These are phyloP conservation scores for Prorops nasuta DNA, from an alignment of 1,140 invertebrate genomes.

Conservation along the genomic window DNA sequence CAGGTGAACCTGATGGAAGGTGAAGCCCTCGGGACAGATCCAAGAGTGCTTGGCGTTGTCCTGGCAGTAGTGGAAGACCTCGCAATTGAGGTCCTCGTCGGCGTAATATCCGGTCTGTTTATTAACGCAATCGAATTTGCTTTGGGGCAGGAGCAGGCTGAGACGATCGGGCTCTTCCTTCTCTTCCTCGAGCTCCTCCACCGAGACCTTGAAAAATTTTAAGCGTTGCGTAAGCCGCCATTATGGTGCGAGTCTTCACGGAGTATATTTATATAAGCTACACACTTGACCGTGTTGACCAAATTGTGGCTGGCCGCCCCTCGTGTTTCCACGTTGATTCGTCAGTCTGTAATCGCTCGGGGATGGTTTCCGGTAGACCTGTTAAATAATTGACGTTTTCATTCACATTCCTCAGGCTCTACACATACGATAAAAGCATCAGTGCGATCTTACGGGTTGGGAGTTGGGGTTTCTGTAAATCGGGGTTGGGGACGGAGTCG, in stretches of 20 bases:
- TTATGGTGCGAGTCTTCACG: no score
- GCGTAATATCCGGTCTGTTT: constrained; percentile 89
- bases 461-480: constrained; percentile 35
- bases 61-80: constrained; percentile 93
- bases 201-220: constrained; percentile 36
- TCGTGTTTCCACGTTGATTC: constrained; percentile 23
- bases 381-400: not conserved
- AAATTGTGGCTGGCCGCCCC: constrained; percentile 27
- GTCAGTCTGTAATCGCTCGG: no score
- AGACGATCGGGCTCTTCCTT: constrained; percentile 84
- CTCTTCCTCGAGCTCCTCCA: constrained; percentile 69
- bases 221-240: not conserved
- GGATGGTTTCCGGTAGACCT: constrained; percentile 38
- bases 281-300: constrained; percentile 20
- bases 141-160: constrained; percentile 74
- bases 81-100: constrained; percentile 83
- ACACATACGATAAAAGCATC: not conserved
- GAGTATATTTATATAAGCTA: no score
- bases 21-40: constrained; percentile 89
- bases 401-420: not conserved
- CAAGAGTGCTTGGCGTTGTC: constrained; percentile 87
- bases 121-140: constrained; percentile 77
- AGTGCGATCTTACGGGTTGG: constrained; percentile 24
- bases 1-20: constrained; percentile 90
- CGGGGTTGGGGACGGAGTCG: constrained; percentile 47